Evolutionary conservation across 1,140 invertebrate species (phyloP), one percentile per base, ranked within the genome.

Genomic region (Vollenhovia emeryi): DNA sequence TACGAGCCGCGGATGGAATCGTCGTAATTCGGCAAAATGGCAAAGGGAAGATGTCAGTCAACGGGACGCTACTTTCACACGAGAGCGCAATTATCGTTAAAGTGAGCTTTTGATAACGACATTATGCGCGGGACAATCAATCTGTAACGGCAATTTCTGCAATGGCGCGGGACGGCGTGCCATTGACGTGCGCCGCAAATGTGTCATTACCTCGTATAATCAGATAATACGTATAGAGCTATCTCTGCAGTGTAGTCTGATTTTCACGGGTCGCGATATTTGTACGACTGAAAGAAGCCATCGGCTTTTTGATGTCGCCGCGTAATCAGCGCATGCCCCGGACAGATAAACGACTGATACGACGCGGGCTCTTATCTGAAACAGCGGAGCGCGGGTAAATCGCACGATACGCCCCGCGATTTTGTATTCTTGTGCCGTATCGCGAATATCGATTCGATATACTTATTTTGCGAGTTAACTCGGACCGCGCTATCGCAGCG

Each of bases 271-370:
- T 48, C 18, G 21, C 55, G 13, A 78, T 64, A 30, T 73, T 82
- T 76, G 71, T 87, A 74, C 57, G n/a, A 48, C 2, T 57, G 21
- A 82, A 78, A 86, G n/a, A 59, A 60, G n/a, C 27, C 62, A 33
- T 30, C 74, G 36, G 55, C 57, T 55, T 71, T 89, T 87, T 90
- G 78, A 89, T 87, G 68, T 87, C 60, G 55, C 89, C 89, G 89
- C 85, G 69, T 74, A 85, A 90, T 90, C 87, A 76, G 74, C 43
- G n/a, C 55, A 18, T 9, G 11, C n/a, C 15, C 21, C 30, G 52
- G 2, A 1, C n/a, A 52, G 87, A 89, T 87, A 89, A 89, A 86
- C 7, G 7, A n/a, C 0, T 8, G 85, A 89, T 89, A 82, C 18
- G 15, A 27, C 33, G 24, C 62, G 36, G 3, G 1, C 5, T 0